These are phyloP conservation scores for Salmo trutta DNA, from an alignment of 2,797 vertebrate species.

Conservation along the genomic window DNA sequence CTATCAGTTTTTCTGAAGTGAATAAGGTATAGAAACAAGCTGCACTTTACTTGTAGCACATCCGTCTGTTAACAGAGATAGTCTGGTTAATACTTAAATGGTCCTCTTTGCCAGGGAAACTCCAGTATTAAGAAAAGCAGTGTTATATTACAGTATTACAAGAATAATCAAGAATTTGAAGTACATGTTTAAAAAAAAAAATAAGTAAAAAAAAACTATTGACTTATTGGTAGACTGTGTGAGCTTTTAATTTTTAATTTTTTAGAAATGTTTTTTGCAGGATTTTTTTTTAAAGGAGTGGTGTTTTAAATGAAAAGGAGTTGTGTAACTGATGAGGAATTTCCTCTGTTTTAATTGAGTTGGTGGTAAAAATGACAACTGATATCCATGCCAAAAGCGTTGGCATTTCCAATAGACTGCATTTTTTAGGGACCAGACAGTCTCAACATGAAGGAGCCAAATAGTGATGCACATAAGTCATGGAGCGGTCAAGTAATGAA, in stretches of 20 bases:
- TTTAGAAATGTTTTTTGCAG: conserved; percentile 23
- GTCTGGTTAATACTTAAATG: conserved; percentile 21
- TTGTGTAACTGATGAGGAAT: conserved; percentile 40
- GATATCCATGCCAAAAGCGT: background rate
- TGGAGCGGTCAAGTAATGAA: conserved; percentile 5
- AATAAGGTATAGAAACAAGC: conserved; percentile 19
- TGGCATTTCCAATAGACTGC: conserved; percentile 25
- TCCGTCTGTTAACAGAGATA: background rate
- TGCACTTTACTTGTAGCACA: conserved; percentile 34
- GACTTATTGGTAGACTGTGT: conserved; percentile 35
- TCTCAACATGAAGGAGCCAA: conserved; percentile 7
- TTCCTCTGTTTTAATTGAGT: conserved; percentile 28
- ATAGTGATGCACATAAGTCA: conserved; percentile 13
- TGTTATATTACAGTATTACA: conserved; percentile 28
- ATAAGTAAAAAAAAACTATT: conserved; percentile 8
- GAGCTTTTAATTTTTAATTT: conserved; percentile 6
- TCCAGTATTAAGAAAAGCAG: conserved; percentile 45
- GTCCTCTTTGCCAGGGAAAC: background rate
- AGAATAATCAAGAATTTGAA: conserved; percentile 10
- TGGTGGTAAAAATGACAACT: conserved; percentile 33
- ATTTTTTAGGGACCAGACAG: conserved; percentile 45
- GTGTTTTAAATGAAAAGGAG: conserved; percentile 45
- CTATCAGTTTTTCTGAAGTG: conserved; percentile 33
- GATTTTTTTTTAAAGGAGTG: conserved; percentile 33
- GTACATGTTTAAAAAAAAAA: background rate